These are phyloP conservation scores for Camponotus fellah DNA, from an alignment of 2,888 invertebrate species.

Conservation along the genomic window DNA sequence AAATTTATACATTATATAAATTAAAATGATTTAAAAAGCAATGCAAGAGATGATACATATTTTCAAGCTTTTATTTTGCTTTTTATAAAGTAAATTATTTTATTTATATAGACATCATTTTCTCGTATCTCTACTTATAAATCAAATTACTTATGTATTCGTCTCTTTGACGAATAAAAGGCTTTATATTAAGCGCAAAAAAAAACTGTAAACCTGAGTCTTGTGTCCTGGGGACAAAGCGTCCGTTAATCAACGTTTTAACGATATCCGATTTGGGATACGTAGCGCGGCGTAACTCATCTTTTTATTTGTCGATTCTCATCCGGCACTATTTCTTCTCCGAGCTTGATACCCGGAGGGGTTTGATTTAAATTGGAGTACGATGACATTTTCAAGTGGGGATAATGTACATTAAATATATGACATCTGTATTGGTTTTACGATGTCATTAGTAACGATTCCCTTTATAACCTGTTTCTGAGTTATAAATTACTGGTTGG, in stretches of 20 bases:
- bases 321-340: constrained; percentile 11
- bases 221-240: constrained; percentile 21
- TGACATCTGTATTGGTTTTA: constrained; percentile 68
- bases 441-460: constrained; percentile 76
- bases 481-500: constrained; percentile 74
- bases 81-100: background rate
- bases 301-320: constrained; percentile 49
- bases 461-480: constrained; percentile 72
- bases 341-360: constrained; percentile 25
- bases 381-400: constrained; percentile 60
- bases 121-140: background rate
- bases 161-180: constrained; percentile 14
- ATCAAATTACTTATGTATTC: background rate
- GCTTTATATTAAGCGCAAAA: background rate
- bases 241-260: constrained; percentile 39
- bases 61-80: background rate
- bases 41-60: background rate
- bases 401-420: constrained; percentile 59
- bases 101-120: background rate
- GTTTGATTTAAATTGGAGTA: constrained; percentile 59
- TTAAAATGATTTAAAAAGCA: background rate
- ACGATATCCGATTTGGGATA: constrained; percentile 45
- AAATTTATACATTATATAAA: background rate
- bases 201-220: constrained; percentile 3
- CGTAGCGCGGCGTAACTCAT: constrained; percentile 18